Conservation (phyloP, 2,888 invertebrate species). For the Morpho achilles region DNA sequence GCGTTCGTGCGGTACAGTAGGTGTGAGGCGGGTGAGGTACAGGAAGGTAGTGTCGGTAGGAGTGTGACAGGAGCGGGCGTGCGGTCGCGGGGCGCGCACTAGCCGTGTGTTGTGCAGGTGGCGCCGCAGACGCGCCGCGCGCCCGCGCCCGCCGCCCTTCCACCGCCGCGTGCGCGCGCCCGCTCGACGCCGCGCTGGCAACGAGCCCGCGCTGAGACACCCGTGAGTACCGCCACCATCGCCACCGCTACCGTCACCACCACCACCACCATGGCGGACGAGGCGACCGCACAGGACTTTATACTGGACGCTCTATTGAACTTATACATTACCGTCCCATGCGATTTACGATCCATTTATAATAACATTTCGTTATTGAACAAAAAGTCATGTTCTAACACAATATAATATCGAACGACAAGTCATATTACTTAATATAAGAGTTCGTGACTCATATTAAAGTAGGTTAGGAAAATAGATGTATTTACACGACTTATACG, state of each 20-base stretch:
- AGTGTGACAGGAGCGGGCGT: constrained; percentile 27
- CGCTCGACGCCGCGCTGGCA: constrained; percentile 69
- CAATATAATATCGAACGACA: too few relatives aligned
- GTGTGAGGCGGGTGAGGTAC: constrained; percentile 2
- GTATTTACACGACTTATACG: too few relatives aligned
- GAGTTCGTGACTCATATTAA: too few relatives aligned
- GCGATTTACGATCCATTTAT: too few relatives aligned
- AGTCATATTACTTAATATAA: too few relatives aligned
- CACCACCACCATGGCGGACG: too few relatives aligned
- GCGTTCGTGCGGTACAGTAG: constrained; percentile 6
- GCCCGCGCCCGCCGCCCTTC: constrained; percentile 83
- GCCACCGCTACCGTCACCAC: constrained; percentile 43
- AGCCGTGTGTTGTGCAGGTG: constrained; percentile 60
- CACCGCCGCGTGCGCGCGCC: constrained; percentile 71
- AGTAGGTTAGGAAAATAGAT: too few relatives aligned
- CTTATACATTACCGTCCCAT: too few relatives aligned
- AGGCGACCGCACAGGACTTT: too few relatives aligned
- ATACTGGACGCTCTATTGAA: too few relatives aligned
- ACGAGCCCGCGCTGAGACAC: constrained; percentile 41
- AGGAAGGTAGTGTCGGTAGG: constrained; percentile 2
- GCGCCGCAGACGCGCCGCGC: constrained; percentile 63
- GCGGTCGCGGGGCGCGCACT: constrained; percentile 29
- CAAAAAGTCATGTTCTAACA: too few relatives aligned
- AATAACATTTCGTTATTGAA: too few relatives aligned
- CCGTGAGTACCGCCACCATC: constrained; percentile 61